A percentile compares a stretch with the other conserved stretches of the same genome.
Conservation (phyloP, 1,140 invertebrate species). For the Cotesia glomerata region DNA sequence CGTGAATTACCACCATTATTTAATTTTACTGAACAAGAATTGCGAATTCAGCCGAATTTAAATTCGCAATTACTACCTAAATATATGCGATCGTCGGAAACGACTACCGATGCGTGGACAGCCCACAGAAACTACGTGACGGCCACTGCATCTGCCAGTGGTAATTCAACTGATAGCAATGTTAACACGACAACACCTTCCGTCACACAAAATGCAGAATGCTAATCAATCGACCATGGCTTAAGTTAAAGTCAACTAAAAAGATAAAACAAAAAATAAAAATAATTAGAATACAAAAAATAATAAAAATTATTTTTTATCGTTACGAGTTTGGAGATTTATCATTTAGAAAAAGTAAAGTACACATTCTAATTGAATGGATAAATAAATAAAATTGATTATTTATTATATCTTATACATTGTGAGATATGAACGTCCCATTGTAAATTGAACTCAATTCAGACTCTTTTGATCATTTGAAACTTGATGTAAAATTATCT, state of each 20-base stretch:
- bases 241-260: conserved; percentile 36
- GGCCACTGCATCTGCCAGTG: conserved; percentile 50
- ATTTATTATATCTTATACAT: conserved; percentile 8
- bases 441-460: conserved; percentile 37
- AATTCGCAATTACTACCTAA: conserved; percentile 79
- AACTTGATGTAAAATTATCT: conserved; percentile 1
- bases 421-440: conserved; percentile 35
- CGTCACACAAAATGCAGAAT: conserved; percentile 55
- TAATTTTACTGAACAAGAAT: conserved; percentile 94
- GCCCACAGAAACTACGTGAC: conserved; percentile 53
- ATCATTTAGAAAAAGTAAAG: not conserved
- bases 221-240: conserved; percentile 61
- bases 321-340: not conserved
- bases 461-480: not conserved
- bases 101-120: conserved; percentile 48
- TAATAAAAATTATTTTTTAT: not conserved
- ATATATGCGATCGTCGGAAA: conserved; percentile 59
- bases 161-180: conserved; percentile 55
- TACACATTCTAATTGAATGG: conserved; percentile 6
- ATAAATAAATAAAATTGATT: conserved; percentile 14
- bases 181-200: conserved; percentile 51
- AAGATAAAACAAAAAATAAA: not conserved
- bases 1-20: conserved; percentile 93
- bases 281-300: conserved; percentile 7
- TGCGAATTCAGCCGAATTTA: conserved; percentile 78